Base-by-base conservation (phyloP, 2,888 invertebrate genomes). In the Diloba caeruleocephala region DNA sequence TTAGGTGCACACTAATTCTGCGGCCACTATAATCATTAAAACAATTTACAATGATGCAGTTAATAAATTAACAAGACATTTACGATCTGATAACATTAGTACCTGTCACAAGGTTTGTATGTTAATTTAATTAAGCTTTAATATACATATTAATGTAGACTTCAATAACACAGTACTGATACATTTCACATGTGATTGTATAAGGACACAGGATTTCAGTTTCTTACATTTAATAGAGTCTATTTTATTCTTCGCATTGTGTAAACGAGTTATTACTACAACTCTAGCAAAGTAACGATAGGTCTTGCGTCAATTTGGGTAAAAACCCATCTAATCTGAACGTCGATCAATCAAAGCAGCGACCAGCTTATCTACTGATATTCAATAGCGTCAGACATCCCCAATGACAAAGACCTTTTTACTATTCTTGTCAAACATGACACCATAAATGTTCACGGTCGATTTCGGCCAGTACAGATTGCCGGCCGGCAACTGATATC, bases 391-490 rank as follows among this genome's bases (percentile, higher is more conserved):
- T 58, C 45, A 52, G 61, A 58, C 32, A 33, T 48, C 41, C 23
- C 31, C n/a, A 58, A 39, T 15, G 25, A 49, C 49, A 58, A 48
- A 67, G 38, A 55, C 46, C 31, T 41, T 28, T 43, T 41, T n/a
- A 46, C 36, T 36, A 45, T 52, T 52, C 52, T 41, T 45, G 53
- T 66, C 63, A 74, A 81, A 72, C 63, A 73, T 67, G 72, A 71
- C 76, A 73, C 77, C 77, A 71, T 76, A 70, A 66, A 80, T 74
- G 79, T 85, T 85, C 81, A 88, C 82, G 84, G 82, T 54, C 79
- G 84, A 87, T 86, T 88, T 81, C 72, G 77, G 74, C 71, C 51
- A 63, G 54, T 71, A 79, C 79, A 85, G 85, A 84, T 85, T 67
- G 53, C 53, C 71, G 69, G 67, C 68, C 36, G 25, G 54, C 66